Evolutionary conservation across 37 sponge, comb jelly and placozoan species (phyloP).

Genomic region (Diacarnus erythraeanus): DNA sequence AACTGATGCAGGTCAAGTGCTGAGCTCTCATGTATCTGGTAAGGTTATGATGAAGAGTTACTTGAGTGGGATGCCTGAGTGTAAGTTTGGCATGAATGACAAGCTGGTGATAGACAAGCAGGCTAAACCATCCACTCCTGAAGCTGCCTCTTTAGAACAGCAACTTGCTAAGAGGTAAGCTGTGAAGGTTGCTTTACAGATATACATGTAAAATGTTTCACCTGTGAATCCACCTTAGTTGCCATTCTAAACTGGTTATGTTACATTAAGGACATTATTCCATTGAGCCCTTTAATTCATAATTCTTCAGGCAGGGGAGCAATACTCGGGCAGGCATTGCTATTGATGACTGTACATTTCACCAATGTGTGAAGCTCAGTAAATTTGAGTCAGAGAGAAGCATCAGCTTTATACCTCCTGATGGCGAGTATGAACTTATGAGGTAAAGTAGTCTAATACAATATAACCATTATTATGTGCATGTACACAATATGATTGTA

Average conservation of each 20-base stretch:
- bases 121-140: conserved; percentile 83
- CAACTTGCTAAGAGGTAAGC: conserved; percentile 57
- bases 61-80: conserved; percentile 98
- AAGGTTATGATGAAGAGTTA: conserved; percentile 93
- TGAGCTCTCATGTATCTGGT: conserved; percentile 92
- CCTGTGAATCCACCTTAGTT: neutral
- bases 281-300: neutral
- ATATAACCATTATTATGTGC: neutral
- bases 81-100: conserved; percentile 99
- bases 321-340: conserved; percentile 68
- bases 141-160: conserved; percentile 63
- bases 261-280: neutral
- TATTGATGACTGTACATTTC: conserved; percentile 97
- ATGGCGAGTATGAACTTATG: conserved; percentile 97
- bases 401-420: conserved; percentile 98
- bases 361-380: conserved; percentile 95
- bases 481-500: too few relatives aligned
- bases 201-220: neutral
- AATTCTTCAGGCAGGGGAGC: conserved; percentile 52
- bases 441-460: too few relatives aligned
- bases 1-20: conserved; percentile 86
- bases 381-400: conserved; percentile 96
- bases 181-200: neutral
- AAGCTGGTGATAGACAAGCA: conserved; percentile 90
- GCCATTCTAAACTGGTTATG: too few relatives aligned